Evolutionary conservation across 2,888 invertebrate genomes (phyloP), one percentile per base, ranked within the genome.

Genomic region (Hirtodrosophila alboralis): DNA sequence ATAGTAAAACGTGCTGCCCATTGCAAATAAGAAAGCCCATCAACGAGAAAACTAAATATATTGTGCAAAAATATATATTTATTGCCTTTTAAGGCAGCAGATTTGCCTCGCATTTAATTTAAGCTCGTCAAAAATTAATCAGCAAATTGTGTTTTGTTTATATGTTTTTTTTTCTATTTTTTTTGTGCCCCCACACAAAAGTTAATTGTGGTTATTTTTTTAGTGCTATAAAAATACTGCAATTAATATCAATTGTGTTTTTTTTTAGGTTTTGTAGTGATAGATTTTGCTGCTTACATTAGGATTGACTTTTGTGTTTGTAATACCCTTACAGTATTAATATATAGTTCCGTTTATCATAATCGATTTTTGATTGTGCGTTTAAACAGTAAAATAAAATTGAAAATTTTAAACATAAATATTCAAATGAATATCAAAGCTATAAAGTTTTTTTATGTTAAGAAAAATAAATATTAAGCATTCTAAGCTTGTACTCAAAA

Each of bases 141-240:
- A 48, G 64, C 77, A 69, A 76, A 51, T 31, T 30, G 10, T 21
- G 2, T 30, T 30, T 27, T n/a, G 1, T 37, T 33, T 18, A 27
- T 36, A 45, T 23, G n/a, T 31, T 28, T n/a, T 34, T 12, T 36
- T 36, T 16, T 23, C 2, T 31, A 13, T 48, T 37, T 21, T 40
- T 57, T 7, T 45, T 27, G 53, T 67, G 68, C 61, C 76, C 63
- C 59, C 63, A 69, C 71, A 71, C 45, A 60, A 57, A 62, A 31
- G 27, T 16, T 47, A 27, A 6, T 36, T 28, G 10, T 30, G 6
- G 4, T 9, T 38, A 23, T 18, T 48, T 37, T 28, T 1, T 47
- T 40, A 16, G 48, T 48, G 21, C 41, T 77, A 73, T 51, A 85
- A 81, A 78, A 78, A 84, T 78, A 78, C 40, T 59, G 54, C 62